Conservation (phyloP, 2,888 invertebrate species). For the Desoria tigrina region DNA sequence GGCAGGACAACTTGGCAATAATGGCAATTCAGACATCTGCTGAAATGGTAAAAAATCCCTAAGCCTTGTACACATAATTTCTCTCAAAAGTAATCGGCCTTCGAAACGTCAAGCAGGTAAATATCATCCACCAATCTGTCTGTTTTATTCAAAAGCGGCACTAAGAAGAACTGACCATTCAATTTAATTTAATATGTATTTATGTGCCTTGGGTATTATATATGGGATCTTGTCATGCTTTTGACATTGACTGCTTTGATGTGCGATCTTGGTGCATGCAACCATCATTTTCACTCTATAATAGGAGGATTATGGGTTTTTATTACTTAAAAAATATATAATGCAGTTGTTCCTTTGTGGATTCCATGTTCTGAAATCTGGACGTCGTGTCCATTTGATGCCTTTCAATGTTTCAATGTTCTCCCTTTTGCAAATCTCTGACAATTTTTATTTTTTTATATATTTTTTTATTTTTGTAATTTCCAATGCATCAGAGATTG, state of each 20-base stretch:
- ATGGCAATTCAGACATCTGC: too few relatives aligned
- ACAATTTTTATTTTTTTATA: too few relatives aligned
- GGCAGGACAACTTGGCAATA: too few relatives aligned
- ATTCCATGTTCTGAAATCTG: background rate
- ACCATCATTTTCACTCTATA: conserved; percentile 5
- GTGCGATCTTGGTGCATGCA: conserved; percentile 17
- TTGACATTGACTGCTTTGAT: conserved; percentile 7
- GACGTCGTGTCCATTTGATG: too few relatives aligned
- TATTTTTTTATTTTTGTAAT: too few relatives aligned
- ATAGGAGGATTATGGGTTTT: background rate
- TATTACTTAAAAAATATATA: too few relatives aligned
- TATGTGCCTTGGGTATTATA: background rate
- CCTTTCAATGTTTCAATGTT: too few relatives aligned
- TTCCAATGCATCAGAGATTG: too few relatives aligned
- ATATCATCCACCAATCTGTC: conserved; percentile 12
- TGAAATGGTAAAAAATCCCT: too few relatives aligned
- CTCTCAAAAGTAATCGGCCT: conserved; percentile 23
- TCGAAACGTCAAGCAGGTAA: conserved; percentile 10
- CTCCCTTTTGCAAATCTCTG: too few relatives aligned
- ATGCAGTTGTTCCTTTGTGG: background rate
- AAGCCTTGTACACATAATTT: conserved; percentile 9
- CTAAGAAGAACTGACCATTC: conserved; percentile 10
- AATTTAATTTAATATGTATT: conserved; percentile 20
- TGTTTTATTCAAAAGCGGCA: conserved; percentile 13
- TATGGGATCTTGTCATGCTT: conserved; percentile 24